A percentile compares a stretch with the other conserved stretches of the same genome.
phyloP scores from a whole-genome alignment of 1,140 invertebrate genomes.

The Nasonia vitripennis region DNA sequence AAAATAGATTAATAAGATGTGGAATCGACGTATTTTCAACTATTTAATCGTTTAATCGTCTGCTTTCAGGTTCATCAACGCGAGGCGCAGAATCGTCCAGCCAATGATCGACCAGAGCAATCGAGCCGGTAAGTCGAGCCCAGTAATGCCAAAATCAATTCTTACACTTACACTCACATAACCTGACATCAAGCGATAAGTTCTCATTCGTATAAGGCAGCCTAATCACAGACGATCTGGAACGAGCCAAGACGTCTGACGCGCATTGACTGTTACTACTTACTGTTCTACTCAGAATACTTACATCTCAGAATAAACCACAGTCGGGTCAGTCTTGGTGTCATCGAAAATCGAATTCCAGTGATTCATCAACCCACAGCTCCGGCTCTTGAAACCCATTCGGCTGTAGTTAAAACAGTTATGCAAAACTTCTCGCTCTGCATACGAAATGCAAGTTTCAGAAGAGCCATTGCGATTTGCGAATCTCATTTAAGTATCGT shows the following conservation, averaged over 20 bases:
- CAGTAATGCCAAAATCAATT: conserved; percentile 57
- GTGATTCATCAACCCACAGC: not conserved
- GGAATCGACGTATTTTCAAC: not conserved
- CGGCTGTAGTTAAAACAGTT: not conserved
- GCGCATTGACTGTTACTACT: conserved; percentile 39
- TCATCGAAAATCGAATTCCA: too few relatives aligned
- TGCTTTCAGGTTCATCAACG: conserved; percentile 97
- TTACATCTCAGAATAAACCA: too few relatives aligned
- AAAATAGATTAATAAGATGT: too few relatives aligned
- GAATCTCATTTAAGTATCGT: conserved; percentile 8
- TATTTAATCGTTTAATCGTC: conserved; percentile 45
- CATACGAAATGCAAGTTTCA: not conserved
- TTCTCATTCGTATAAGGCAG: not conserved
- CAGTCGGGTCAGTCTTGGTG: too few relatives aligned
- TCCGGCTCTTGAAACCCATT: not conserved
- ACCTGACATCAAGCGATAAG: not conserved
- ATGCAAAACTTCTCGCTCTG: not conserved
- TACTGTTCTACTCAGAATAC: too few relatives aligned
- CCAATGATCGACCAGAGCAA: conserved; percentile 99
- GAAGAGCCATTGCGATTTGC: conserved; percentile 5
- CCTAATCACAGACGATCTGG: too few relatives aligned
- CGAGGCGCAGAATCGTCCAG: conserved; percentile 97
- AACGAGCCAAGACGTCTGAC: conserved; percentile 4
- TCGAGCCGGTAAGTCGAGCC: conserved; percentile 91
- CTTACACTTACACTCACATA: conserved; percentile 54